Evolutionary conservation across 2,797 vertebrate species (phyloP), one percentile per base, ranked within the genome.

Genomic region (Phrynocephalus guinanensis): DNA sequence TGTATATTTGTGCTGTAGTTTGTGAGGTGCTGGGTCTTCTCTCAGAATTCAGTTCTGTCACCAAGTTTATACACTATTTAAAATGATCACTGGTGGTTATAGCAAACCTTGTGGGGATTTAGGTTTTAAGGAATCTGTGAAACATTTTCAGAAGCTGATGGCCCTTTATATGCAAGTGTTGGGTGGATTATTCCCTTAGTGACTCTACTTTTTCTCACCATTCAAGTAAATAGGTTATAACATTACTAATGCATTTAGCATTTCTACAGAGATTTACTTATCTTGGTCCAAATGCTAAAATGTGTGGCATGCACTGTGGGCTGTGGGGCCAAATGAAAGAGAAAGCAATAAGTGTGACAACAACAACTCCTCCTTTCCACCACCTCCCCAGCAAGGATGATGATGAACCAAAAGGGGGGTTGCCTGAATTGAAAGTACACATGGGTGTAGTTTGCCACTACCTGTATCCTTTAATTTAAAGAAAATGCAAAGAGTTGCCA

Each of bases 81-180:
- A 80, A 50, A 70, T 66, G 56, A 63, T 7, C 13, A 11, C 60
- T 66, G 72, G 44, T 63, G 3, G 26, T 85, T 77, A 77, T 52
- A 28, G 50, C 60, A n/a, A 67, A 52, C 67, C 28, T 38, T 84
- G 24, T 13, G 38, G 26, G 28, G 28, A 44, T 68, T 70, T 50
- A 24, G 18, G 26, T 75, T 78, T 78, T 78, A 85, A 50, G 75
- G 44, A 77, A 52, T 48, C 66, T 56, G 66, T 79, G 84, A 79
- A 70, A 86, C 13, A 56, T 26, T 33, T 7, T 56, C 22, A 33
- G 20, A 79, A 52, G 48, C 28, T 56, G 60, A 86, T 28, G 44
- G 8, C 3, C 16, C 44, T 86, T 85, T 5, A 7, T 52, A 22
- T 44, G 33, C 2, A 85, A 68, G 66, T 79, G 84, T 56, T 13